A percentile compares a stretch with the other conserved stretches of the same genome.
phyloP scores from a whole-genome alignment of 2,888 invertebrate species.

The Tinea pellionella region DNA sequence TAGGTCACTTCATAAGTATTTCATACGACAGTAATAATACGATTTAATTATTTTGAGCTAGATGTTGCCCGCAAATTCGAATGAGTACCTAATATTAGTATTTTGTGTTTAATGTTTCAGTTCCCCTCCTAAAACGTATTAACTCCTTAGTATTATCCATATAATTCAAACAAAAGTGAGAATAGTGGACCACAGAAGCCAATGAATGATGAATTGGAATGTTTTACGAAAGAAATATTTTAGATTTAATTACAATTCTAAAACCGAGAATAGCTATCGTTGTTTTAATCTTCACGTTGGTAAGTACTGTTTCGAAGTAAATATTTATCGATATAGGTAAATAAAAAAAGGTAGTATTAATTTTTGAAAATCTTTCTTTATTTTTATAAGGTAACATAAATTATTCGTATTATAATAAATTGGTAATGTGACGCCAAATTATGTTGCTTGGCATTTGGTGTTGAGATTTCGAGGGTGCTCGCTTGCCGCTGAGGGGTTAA shows the following conservation, averaged over 20 bases:
- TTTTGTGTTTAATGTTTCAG: no score
- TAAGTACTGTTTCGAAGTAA: not conserved
- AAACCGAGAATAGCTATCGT: not conserved
- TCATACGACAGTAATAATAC: no score
- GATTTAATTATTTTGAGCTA: no score
- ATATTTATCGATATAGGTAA: not conserved
- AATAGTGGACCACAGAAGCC: constrained; percentile 11
- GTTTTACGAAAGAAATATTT: constrained; percentile 12
- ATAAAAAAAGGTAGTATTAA: no score
- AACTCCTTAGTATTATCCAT: constrained; percentile 4
- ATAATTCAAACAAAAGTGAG: not conserved
- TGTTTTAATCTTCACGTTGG: not conserved
- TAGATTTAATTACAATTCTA: constrained; percentile 14
- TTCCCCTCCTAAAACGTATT: no score
- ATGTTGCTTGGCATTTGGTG: not conserved
- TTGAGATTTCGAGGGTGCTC: not conserved
- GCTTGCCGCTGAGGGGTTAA: not conserved
- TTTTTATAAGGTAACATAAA: not conserved
- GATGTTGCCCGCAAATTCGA: no score
- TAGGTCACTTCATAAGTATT: no score
- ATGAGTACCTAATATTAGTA: no score
- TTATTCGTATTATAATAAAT: not conserved
- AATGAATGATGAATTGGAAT: constrained; percentile 12
- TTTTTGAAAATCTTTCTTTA: no score
- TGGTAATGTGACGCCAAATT: constrained; percentile 2